phyloP scores from a whole-genome alignment of 2,113 vertebrate species.

The Catagonus wagneri region DNA sequence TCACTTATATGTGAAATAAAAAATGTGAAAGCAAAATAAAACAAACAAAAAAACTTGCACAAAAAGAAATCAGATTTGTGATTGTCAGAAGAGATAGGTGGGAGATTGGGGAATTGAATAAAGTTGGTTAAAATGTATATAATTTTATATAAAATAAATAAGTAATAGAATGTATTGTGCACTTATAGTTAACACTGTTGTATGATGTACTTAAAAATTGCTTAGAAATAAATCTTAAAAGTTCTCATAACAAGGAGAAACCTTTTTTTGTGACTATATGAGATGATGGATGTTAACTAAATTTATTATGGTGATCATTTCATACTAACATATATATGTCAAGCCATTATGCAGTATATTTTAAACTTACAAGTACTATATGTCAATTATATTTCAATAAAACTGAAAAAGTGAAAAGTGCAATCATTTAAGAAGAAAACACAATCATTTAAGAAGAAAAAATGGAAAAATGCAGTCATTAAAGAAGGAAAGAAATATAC shows the following conservation, averaged over 20 bases:
- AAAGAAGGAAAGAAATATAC: neutral
- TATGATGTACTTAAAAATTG: neutral
- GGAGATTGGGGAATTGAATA: neutral
- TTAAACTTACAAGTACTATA: neutral
- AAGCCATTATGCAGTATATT: neutral
- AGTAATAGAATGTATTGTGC: neutral
- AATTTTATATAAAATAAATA: neutral
- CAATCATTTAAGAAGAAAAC: neutral
- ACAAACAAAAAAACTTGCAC: neutral
- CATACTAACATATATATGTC: neutral
- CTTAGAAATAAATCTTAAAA: neutral
- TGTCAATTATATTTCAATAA: neutral
- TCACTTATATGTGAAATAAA: neutral
- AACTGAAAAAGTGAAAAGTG: neutral
- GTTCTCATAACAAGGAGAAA: neutral
- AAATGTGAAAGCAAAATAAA: neutral
- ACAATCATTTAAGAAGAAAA: no score
- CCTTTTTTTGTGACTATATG: neutral
- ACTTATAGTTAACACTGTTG: neutral
- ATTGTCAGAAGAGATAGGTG: neutral
- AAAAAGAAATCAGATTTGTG: neutral
- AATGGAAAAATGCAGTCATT: neutral
- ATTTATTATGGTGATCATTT: neutral
- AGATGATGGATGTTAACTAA: neutral
- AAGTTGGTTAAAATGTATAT: neutral